Evolutionary conservation across 2,113 vertebrate species (phyloP).

Genomic region (Poeciliopsis turrubarensis): DNA sequence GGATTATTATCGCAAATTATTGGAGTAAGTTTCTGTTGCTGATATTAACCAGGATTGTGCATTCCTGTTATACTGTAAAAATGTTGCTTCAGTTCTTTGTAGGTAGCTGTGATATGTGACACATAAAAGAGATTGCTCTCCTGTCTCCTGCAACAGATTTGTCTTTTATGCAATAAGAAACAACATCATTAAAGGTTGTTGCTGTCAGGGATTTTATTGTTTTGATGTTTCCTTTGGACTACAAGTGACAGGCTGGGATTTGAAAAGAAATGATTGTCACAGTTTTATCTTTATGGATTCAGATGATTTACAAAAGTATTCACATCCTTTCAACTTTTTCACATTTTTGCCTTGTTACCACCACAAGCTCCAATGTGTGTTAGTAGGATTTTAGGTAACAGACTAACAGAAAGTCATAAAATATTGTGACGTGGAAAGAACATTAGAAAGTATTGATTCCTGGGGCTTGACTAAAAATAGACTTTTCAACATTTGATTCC

Average conservation of each 20-base stretch:
- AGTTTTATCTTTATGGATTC: conserved; percentile 4
- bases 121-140: background rate
- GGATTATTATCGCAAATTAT: conserved; percentile 68
- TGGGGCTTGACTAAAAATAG: too few species aligned
- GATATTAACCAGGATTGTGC: conserved; percentile 36
- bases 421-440: background rate
- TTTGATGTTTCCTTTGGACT: conserved; percentile 31
- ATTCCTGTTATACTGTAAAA: conserved; percentile 1
- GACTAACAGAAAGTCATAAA: background rate
- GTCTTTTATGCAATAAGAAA: conserved; percentile 10
- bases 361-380: background rate
- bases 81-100: background rate
- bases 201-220: background rate
- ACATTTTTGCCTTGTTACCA: background rate
- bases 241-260: background rate
- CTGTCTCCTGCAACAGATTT: background rate
- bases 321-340: background rate
- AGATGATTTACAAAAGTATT: background rate
- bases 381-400: background rate
- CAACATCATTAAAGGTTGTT: conserved; percentile 11
- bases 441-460: too few species aligned
- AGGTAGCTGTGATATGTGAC: background rate
- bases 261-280: conserved; percentile 1
- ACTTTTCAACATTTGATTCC: too few species aligned
- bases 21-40: conserved; percentile 41